These are phyloP conservation scores for Trichonephila clavipes DNA, from an alignment of 1,140 invertebrate species.

Conservation along the genomic window DNA sequence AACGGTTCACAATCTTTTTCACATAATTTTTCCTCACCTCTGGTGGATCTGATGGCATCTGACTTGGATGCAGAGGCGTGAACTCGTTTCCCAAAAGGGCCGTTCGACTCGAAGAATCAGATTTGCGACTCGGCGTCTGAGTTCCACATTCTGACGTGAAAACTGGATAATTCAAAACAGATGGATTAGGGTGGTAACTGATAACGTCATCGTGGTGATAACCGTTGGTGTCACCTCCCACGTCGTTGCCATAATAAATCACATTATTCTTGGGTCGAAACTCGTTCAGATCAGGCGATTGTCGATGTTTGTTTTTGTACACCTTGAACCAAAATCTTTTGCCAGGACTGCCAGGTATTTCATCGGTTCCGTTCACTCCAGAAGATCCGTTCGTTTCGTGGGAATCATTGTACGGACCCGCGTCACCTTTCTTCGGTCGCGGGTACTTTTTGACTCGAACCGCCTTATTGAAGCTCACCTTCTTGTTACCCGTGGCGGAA, in stretches of 20 bases:
- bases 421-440: constrained; percentile 48
- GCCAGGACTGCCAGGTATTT: constrained; percentile 51
- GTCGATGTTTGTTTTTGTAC: constrained; percentile 74
- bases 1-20: constrained; percentile 73
- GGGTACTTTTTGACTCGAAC: constrained; percentile 76
- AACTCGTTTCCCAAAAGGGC: constrained; percentile 66
- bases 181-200: constrained; percentile 70
- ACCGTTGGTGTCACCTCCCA: constrained; percentile 19
- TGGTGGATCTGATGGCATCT: constrained; percentile 72
- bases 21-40: constrained; percentile 70
- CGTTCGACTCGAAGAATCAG: constrained; percentile 31
- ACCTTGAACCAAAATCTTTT: constrained; percentile 77
- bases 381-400: neutral
- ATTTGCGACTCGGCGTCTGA: constrained; percentile 48
- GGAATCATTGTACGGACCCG: neutral
- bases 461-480: constrained; percentile 77
- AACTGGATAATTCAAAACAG: constrained; percentile 62
- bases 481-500: constrained; percentile 72
- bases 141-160: constrained; percentile 71
- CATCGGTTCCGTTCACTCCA: constrained; percentile 12
- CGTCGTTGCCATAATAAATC: constrained; percentile 64
- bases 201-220: constrained; percentile 54
- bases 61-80: constrained; percentile 72
- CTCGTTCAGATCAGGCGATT: constrained; percentile 61
- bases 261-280: constrained; percentile 49